Evolutionary conservation across 2,113 vertebrate genomes (phyloP).

Genomic region (Daphoenositta chrysoptera): DNA sequence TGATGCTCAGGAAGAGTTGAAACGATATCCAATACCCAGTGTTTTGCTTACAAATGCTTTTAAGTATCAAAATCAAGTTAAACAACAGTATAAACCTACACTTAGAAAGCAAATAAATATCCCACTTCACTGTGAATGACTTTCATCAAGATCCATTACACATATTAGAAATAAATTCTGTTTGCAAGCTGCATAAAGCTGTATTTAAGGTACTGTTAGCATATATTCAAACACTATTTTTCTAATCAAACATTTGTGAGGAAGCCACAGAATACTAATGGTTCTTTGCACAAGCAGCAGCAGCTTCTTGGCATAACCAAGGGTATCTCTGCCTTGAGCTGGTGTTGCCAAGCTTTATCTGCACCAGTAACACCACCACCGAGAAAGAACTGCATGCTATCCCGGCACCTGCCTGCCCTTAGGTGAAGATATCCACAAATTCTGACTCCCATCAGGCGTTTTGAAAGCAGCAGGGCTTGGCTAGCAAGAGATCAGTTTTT

Average conservation of each 20-base stretch:
- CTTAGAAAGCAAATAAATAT: not conserved
- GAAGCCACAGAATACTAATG: not conserved
- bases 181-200: constrained; percentile 7
- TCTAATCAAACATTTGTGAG: not conserved
- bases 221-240: constrained; percentile 15
- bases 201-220: constrained; percentile 1
- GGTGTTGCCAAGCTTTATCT: not conserved
- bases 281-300: not conserved
- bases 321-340: not conserved
- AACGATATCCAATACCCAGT: not conserved
- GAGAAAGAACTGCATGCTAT: not conserved
- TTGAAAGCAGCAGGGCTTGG: not conserved
- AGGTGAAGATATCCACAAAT: not conserved
- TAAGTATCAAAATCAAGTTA: not conserved
- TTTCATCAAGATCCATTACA: constrained; percentile 2
- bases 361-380: not conserved
- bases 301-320: not conserved
- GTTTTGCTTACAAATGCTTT: not conserved
- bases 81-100: not conserved
- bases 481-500: not conserved
- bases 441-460: not conserved
- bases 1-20: not conserved
- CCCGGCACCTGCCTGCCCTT: not conserved
- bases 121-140: not conserved
- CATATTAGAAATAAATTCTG: not conserved